Conservation (phyloP, 2,113 vertebrate genomes). For the Panurus biarmicus region DNA sequence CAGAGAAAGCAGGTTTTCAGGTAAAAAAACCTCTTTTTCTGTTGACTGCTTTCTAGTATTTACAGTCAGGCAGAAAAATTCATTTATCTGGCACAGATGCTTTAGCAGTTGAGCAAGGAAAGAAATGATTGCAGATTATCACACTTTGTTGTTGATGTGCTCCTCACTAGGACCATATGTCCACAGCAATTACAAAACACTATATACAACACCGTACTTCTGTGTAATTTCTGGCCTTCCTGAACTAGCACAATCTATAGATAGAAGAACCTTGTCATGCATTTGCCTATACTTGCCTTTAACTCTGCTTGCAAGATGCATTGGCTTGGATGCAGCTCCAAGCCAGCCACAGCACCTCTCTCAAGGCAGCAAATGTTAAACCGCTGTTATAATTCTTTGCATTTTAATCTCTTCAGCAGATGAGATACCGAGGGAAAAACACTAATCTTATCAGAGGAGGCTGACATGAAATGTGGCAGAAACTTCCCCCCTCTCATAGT, state of each 20-base stretch:
- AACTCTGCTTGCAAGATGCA: background rate
- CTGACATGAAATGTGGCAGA: background rate
- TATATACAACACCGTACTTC: background rate
- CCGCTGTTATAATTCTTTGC: background rate
- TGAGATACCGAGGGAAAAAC: background rate
- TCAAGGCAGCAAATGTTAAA: background rate
- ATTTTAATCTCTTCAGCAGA: background rate
- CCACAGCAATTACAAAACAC: background rate
- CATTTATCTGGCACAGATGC: background rate
- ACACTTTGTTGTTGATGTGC: background rate
- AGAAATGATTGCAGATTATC: background rate
- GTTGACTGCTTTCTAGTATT: background rate
- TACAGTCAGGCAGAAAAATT: background rate
- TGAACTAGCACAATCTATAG: background rate
- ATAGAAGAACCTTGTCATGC: background rate
- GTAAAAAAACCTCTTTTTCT: background rate
- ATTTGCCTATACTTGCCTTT: background rate
- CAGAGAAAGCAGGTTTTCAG: background rate
- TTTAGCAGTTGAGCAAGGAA: background rate
- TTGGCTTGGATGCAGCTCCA: background rate
- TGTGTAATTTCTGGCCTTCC: background rate
- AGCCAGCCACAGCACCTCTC: background rate
- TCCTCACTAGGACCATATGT: background rate
- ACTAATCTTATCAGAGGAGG: background rate
- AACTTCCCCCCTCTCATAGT: background rate